A percentile compares a stretch with the other conserved stretches of the same genome.
phyloP scores from a whole-genome alignment of 1,140 invertebrate genomes.

The Tetramorium alpestre region DNA sequence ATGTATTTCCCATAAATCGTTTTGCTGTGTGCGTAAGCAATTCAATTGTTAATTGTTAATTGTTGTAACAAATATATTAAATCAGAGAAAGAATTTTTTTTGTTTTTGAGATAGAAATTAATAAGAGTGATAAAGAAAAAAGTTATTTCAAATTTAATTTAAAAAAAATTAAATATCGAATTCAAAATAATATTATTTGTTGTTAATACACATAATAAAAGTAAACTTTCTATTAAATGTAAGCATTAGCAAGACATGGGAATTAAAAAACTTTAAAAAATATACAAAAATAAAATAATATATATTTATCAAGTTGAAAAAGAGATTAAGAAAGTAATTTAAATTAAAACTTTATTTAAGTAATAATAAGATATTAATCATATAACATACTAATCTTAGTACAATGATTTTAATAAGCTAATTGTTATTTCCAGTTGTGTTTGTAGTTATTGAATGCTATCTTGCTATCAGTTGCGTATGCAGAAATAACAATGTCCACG shows the following conservation, averaged over 20 bases:
- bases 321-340: background rate
- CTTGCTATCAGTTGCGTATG: background rate
- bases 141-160: background rate
- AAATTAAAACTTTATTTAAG: background rate
- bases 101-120: background rate
- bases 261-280: background rate
- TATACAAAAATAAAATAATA: background rate
- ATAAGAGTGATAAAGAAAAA: background rate
- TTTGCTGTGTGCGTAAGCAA: background rate
- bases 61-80: background rate
- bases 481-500: background rate
- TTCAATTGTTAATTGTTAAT: background rate
- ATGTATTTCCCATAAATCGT: slow-evolving; percentile 64
- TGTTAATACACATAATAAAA: background rate
- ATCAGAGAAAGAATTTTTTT: background rate
- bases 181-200: too few species aligned
- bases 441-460: background rate
- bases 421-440: background rate
- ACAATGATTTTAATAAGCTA: background rate
- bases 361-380: slow-evolving; percentile 1
- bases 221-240: background rate
- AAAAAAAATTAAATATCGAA: background rate
- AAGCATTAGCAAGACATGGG: background rate
- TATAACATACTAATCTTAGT: background rate
- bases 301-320: background rate